phyloP scores from a whole-genome alignment of 2,888 invertebrate species.

The Acronicta aceris region DNA sequence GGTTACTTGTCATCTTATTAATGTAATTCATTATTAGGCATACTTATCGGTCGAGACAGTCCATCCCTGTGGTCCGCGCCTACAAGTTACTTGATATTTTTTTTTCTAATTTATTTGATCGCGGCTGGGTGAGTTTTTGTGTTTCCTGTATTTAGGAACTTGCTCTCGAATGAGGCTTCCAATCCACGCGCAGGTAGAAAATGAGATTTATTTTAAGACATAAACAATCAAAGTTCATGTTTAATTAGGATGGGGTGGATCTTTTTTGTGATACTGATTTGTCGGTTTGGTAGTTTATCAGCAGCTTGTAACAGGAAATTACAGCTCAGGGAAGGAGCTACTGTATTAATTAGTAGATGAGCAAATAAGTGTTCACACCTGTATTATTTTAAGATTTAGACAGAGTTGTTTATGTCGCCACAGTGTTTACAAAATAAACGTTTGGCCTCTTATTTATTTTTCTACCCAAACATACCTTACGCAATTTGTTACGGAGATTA shows the following conservation, averaged over 20 bases:
- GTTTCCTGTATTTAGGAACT: slow-evolving; percentile 50
- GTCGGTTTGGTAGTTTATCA: not conserved
- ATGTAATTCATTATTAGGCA: no score
- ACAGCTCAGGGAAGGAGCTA: no score
- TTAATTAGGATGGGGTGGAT: slow-evolving; percentile 9
- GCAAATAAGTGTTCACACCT: no score
- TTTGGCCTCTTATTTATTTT: no score
- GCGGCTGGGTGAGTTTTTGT: slow-evolving; percentile 56
- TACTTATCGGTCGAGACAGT: slow-evolving; percentile 14
- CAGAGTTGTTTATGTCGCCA: no score
- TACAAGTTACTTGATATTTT: slow-evolving; percentile 42
- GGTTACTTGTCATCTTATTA: no score
- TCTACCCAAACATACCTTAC: no score
- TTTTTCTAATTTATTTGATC: slow-evolving; percentile 53
- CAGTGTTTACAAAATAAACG: no score
- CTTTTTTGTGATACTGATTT: not conserved
- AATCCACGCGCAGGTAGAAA: slow-evolving; percentile 28
- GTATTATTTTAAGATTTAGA: no score
- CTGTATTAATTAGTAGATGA: no score
- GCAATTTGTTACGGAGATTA: no score
- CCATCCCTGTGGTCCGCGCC: slow-evolving; percentile 52
- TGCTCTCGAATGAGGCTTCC: not conserved
- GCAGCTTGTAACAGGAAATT: not conserved
- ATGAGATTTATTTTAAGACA: slow-evolving; percentile 10
- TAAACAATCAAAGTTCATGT: slow-evolving; percentile 19